These are phyloP conservation scores for Taenioides sp. DNA, from an alignment of 2,797 vertebrate species.

Conservation along the genomic window DNA sequence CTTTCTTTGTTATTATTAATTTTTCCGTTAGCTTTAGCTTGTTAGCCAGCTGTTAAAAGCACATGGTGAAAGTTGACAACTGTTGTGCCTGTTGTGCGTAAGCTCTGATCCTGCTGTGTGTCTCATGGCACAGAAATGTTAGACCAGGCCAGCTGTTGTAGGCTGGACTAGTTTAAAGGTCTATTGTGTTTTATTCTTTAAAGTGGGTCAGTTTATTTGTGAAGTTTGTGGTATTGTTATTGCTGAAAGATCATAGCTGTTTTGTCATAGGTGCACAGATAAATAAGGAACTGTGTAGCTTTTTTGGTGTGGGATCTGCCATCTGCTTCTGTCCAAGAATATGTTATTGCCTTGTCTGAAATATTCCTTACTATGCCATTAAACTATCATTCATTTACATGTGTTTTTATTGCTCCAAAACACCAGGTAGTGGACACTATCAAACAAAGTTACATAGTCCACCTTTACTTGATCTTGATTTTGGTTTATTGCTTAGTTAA, in stretches of 20 bases:
- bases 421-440: background rate
- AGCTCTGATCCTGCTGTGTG: constrained; percentile 9
- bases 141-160: background rate
- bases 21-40: constrained; percentile 6
- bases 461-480: background rate
- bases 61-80: constrained; percentile 50
- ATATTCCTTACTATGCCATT: background rate
- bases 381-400: background rate
- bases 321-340: background rate
- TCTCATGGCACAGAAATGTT: constrained; percentile 5
- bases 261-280: too few relatives aligned
- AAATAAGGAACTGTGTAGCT: background rate
- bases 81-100: constrained; percentile 33
- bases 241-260: too few relatives aligned
- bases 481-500: background rate
- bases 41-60: constrained; percentile 3
- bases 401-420: background rate
- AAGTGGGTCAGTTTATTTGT: too few relatives aligned
- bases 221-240: too few relatives aligned
- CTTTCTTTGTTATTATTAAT: background rate
- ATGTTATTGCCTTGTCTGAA: background rate
- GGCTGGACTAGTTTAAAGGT: background rate
- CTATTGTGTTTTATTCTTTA: background rate
- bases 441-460: background rate
- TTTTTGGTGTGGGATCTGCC: background rate